These are phyloP conservation scores for Ormyrus rosae DNA, from an alignment of 2,888 invertebrate genomes.

Conservation along the genomic window DNA sequence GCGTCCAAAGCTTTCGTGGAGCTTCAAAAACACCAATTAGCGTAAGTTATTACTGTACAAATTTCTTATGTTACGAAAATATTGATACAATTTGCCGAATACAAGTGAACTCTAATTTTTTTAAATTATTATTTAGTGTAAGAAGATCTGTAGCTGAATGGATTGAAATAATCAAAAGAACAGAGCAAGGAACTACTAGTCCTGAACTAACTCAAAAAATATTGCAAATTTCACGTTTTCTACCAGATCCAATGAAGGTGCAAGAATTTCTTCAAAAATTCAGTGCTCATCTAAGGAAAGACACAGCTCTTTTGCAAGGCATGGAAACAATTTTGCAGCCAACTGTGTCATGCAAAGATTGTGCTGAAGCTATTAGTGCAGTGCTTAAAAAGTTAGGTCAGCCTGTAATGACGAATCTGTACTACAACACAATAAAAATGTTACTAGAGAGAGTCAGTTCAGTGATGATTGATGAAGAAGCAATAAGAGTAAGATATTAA, in stretches of 20 bases:
- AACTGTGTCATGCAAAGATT: conserved; percentile 94
- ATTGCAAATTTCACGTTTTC: conserved; percentile 84
- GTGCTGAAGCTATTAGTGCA: conserved; percentile 89
- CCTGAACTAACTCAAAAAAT: conserved; percentile 84
- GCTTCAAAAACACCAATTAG: conserved; percentile 92
- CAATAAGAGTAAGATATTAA: conserved; percentile 81
- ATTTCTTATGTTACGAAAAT: background rate
- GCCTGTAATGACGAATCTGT: conserved; percentile 95
- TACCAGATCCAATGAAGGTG: conserved; percentile 95
- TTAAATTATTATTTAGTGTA: conserved; percentile 77
- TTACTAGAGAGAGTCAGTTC: conserved; percentile 95
- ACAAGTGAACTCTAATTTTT: no score
- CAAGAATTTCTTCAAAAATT: conserved; percentile 92
- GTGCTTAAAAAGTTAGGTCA: conserved; percentile 95
- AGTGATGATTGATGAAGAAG: conserved; percentile 95
- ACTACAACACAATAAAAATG: conserved; percentile 97
- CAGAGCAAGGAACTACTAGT: conserved; percentile 77
- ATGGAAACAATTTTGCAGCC: conserved; percentile 93
- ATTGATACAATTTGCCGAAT: no score
- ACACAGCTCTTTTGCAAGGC: conserved; percentile 83
- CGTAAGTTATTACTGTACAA: conserved; percentile 73
- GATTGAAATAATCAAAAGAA: conserved; percentile 88
- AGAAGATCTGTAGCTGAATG: conserved; percentile 91
- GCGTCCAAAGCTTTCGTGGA: conserved; percentile 96
- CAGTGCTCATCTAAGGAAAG: conserved; percentile 86